These are phyloP conservation scores for Drosophila infuscata DNA, from an alignment of 2,888 invertebrate genomes.

Conservation along the genomic window DNA sequence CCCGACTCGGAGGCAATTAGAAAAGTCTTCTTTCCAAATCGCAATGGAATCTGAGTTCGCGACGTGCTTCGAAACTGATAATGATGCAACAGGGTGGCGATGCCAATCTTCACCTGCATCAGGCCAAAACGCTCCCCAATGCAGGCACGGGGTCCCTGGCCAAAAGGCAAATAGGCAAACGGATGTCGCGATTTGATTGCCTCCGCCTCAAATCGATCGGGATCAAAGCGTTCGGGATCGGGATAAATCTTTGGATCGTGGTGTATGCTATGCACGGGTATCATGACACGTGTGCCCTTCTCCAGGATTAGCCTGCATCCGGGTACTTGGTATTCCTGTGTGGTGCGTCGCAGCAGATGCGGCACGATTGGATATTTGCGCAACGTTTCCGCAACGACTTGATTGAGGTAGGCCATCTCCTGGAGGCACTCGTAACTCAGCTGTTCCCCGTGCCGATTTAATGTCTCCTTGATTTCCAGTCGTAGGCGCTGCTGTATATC, in stretches of 20 bases:
- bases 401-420: conserved; percentile 86
- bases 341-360: conserved; percentile 85
- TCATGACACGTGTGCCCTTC: conserved; percentile 73
- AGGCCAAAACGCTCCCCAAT: conserved; percentile 82
- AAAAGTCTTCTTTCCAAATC: conserved; percentile 30
- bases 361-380: conserved; percentile 86
- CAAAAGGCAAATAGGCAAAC: conserved; percentile 77
- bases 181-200: conserved; percentile 86
- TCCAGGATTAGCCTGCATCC: conserved; percentile 85
- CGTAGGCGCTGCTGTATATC: conserved; percentile 85
- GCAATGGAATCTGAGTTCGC: conserved; percentile 37
- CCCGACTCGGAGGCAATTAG: conserved; percentile 34
- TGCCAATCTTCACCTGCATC: conserved; percentile 78
- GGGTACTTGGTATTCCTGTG: conserved; percentile 85
- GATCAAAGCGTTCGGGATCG: conserved; percentile 87
- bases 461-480: conserved; percentile 83
- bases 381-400: conserved; percentile 86
- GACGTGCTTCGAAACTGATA: conserved; percentile 38
- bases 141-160: conserved; percentile 82
- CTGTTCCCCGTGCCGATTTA: conserved; percentile 80
- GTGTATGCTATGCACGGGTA: conserved; percentile 86
- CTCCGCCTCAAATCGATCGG: conserved; percentile 87
- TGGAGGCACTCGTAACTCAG: conserved; percentile 85
- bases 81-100: conserved; percentile 48
- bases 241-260: conserved; percentile 86